phyloP scores from a whole-genome alignment of 2,888 invertebrate species.

The Erynnis tages region DNA sequence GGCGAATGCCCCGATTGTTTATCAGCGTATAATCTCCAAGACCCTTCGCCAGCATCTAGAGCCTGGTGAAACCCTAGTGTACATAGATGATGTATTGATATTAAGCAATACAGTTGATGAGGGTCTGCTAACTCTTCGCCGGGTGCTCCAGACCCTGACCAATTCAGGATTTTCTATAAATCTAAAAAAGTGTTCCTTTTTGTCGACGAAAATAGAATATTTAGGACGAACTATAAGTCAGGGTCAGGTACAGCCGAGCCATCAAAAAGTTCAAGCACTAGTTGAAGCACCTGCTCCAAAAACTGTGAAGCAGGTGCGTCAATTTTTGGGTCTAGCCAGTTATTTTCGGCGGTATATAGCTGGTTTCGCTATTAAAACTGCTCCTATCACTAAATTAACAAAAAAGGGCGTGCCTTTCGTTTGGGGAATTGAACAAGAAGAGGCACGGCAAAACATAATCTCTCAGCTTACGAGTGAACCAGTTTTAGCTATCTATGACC shows the following conservation, averaged over 20 bases:
- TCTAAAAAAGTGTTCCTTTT: background rate
- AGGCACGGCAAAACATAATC: background rate
- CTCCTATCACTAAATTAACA: background rate
- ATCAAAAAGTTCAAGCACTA: constrained; percentile 4
- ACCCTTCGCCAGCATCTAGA: background rate
- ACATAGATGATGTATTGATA: background rate
- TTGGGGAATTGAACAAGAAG: background rate
- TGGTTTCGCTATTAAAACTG: background rate
- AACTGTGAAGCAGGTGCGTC: constrained; percentile 7
- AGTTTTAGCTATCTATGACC: too few species aligned
- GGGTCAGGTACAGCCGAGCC: constrained; percentile 16
- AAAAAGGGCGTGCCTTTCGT: background rate
- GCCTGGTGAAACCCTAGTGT: background rate
- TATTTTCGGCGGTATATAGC: constrained; percentile 16
- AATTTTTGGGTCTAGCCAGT: constrained; percentile 4
- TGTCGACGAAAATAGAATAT: background rate
- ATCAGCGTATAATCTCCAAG: background rate
- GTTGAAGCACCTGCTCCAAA: background rate
- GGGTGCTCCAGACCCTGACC: background rate
- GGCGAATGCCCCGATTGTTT: background rate
- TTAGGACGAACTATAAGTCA: background rate
- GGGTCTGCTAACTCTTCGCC: background rate
- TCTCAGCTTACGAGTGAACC: too few species aligned
- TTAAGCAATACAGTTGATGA: background rate
- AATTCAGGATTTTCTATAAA: background rate